Percentiles rank a stretch among this genome's conserved stretches.
These are phyloP conservation scores for Hydropotes inermis DNA, from an alignment of 2,113 vertebrate species.

Conservation along the genomic window DNA sequence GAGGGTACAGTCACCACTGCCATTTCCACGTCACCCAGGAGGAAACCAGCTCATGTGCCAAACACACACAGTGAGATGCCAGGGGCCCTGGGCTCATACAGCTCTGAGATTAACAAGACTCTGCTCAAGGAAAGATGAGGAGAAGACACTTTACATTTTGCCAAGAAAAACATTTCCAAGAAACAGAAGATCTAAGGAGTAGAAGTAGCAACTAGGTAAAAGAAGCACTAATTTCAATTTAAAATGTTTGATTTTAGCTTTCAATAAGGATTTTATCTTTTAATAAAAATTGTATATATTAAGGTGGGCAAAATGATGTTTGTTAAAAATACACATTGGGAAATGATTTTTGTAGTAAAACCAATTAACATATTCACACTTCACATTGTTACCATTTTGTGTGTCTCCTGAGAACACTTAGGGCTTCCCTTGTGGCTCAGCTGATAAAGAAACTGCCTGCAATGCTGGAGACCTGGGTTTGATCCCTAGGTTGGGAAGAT, in stretches of 20 bases:
- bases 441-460: background rate
- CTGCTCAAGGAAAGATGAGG: background rate
- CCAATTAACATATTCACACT: background rate
- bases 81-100: background rate
- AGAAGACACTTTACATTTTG: background rate
- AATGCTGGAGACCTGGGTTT: rapidly evolving
- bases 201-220: background rate
- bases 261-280: background rate
- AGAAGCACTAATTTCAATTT: rapidly evolving
- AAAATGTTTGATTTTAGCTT: background rate
- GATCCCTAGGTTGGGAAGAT: background rate
- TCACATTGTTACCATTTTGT: background rate
- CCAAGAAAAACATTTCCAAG: background rate
- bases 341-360: background rate
- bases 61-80: background rate
- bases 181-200: background rate
- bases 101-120: background rate
- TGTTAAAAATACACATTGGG: background rate
- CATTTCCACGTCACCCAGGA: background rate
- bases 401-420: background rate
- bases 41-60: background rate
- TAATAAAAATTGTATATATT: background rate
- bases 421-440: background rate
- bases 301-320: background rate
- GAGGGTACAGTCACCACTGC: background rate